Conservation (phyloP, 2,888 invertebrate species). For the Carabus problematicus region DNA sequence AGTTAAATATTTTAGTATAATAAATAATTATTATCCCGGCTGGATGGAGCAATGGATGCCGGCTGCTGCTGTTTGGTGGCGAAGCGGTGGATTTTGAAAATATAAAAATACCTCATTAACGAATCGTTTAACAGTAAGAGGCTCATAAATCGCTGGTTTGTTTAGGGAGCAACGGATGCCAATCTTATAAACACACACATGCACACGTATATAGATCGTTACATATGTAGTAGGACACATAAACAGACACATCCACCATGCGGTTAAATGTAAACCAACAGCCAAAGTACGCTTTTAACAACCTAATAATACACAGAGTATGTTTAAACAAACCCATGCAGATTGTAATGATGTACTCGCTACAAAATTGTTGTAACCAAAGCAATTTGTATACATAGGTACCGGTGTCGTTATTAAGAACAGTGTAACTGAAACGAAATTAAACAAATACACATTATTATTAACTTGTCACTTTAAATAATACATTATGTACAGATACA, state of each 20-base stretch:
- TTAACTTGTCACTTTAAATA: background rate
- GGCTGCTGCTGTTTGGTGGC: no score
- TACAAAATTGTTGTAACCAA: slow-evolving; percentile 3
- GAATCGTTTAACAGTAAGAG: slow-evolving; percentile 41
- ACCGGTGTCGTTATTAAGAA: no score
- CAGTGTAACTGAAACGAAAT: no score
- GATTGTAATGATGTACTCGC: background rate
- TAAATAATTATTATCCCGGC: no score
- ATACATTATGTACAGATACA: background rate
- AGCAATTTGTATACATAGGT: slow-evolving; percentile 2
- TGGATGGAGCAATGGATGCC: no score
- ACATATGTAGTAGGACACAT: no score
- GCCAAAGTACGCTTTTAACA: slow-evolving; percentile 28
- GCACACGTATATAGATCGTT: no score
- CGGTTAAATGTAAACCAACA: no score
- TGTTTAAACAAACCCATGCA: background rate
- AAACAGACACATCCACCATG: no score
- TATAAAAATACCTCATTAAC: slow-evolving; percentile 43
- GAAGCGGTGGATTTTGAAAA: background rate
- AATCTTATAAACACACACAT: slow-evolving; percentile 37
- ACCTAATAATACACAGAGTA: slow-evolving; percentile 33
- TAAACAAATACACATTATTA: no score
- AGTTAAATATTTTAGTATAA: no score
- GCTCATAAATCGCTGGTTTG: slow-evolving; percentile 41
- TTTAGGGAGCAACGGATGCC: slow-evolving; percentile 39